Evolutionary conservation across 2,888 invertebrate species (phyloP).

Genomic region (Eilema sororculum): DNA sequence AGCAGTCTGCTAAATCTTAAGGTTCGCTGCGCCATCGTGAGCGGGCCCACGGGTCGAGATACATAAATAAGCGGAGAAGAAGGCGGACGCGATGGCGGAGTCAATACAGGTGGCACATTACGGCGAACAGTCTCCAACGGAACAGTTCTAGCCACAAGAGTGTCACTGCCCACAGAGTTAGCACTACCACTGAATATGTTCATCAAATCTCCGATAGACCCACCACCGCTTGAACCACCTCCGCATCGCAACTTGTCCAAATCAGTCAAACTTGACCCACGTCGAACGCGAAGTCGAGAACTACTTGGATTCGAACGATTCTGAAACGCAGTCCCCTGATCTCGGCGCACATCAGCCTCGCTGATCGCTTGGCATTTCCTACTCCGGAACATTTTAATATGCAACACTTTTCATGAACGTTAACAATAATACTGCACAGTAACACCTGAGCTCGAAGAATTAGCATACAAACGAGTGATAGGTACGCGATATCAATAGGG

Average conservation of each 20-base stretch:
- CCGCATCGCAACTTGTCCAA: conserved; percentile 88
- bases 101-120: conserved; percentile 77
- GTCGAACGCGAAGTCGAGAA: conserved; percentile 87
- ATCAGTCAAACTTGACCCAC: conserved; percentile 91
- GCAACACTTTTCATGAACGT: conserved; percentile 63
- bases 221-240: conserved; percentile 81
- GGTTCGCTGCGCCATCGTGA: conserved; percentile 90
- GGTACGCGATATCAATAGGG: conserved; percentile 78
- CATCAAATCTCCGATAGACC: conserved; percentile 93
- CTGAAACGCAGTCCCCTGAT: conserved; percentile 83
- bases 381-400: conserved; percentile 73
- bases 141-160: conserved; percentile 90
- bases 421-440: conserved; percentile 68
- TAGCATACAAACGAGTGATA: conserved; percentile 81
- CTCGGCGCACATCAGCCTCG: conserved; percentile 83
- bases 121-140: conserved; percentile 91
- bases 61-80: conserved; percentile 79
- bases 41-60: conserved; percentile 82
- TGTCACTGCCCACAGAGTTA: conserved; percentile 91
- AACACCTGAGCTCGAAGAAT: conserved; percentile 70
- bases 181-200: conserved; percentile 91
- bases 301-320: conserved; percentile 77
- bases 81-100: conserved; percentile 76
- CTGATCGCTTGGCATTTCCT: conserved; percentile 80
- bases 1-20: conserved; percentile 89